phyloP scores from a whole-genome alignment of 2,888 invertebrate species.

The Terebella lapidaria region DNA sequence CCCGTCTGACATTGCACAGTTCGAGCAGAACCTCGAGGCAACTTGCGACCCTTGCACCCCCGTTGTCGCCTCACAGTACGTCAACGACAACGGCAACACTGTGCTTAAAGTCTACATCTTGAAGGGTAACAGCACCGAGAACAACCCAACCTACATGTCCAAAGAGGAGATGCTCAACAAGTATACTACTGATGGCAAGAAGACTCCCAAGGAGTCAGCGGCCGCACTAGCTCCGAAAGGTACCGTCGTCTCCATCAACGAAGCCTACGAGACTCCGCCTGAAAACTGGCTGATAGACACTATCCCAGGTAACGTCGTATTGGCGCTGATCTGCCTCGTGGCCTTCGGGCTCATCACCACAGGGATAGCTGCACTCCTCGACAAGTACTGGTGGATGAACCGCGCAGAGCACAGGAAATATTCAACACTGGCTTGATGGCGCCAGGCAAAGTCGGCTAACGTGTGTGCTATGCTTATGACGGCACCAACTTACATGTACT shows the following conservation, averaged over 20 bases:
- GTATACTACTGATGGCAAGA: constrained; percentile 2
- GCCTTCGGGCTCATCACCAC: constrained; percentile 3
- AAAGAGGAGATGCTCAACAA: background rate
- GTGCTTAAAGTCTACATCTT: background rate
- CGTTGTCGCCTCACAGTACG: background rate
- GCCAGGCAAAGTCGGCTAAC: too few relatives aligned
- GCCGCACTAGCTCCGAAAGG: background rate
- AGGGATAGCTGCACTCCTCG: background rate
- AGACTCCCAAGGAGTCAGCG: background rate
- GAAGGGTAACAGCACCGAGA: background rate
- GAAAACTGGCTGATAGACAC: constrained; percentile 2
- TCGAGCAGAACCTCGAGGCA: background rate
- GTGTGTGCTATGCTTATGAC: too few relatives aligned
- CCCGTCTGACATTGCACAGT: background rate
- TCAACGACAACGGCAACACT: constrained; percentile 3
- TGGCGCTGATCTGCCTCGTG: background rate
- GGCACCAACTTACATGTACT: too few relatives aligned
- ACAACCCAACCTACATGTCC: background rate
- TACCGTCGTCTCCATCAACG: constrained; percentile 2
- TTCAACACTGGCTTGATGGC: too few relatives aligned
- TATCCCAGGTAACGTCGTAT: constrained; percentile 4
- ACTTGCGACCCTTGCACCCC: background rate
- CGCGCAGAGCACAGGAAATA: too few relatives aligned
- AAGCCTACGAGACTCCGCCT: background rate
- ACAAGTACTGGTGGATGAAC: background rate